Conservation (phyloP, 2,797 vertebrate species). For the Hypotaenidia okinawae region DNA sequence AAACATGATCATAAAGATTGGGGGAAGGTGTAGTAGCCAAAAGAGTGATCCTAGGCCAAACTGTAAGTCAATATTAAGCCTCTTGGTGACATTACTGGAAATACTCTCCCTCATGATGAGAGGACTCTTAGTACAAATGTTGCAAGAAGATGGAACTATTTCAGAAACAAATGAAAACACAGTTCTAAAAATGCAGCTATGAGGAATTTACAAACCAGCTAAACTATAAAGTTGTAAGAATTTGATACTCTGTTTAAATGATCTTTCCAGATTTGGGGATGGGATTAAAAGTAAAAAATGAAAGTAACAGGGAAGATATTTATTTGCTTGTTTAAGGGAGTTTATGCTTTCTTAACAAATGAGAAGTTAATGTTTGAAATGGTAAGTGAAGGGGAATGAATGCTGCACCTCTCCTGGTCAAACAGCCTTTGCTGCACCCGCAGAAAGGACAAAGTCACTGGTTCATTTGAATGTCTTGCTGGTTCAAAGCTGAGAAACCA, state of each 20-base stretch:
- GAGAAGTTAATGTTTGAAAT: not conserved
- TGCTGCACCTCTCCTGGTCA: not conserved
- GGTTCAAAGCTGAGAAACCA: not conserved
- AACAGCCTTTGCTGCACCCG: not conserved
- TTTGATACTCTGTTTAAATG: not conserved
- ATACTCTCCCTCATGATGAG: not conserved
- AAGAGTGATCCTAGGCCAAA: not conserved
- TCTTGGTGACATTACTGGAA: not conserved
- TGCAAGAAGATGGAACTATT: not conserved
- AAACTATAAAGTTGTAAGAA: not conserved
- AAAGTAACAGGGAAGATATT: not conserved
- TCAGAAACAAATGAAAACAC: not conserved
- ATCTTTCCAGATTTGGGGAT: not conserved
- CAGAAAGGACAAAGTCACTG: not conserved
- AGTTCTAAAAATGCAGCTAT: not conserved
- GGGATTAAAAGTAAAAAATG: not conserved
- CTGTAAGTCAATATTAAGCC: not conserved
- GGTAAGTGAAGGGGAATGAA: not conserved
- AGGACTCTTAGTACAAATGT: not conserved
- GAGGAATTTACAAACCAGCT: not conserved
- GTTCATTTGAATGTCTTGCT: not conserved
- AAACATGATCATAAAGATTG: not conserved
- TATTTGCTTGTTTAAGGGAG: not conserved
- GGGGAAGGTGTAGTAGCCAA: not conserved
- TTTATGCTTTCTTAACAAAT: not conserved